phyloP scores from a whole-genome alignment of 1,140 invertebrate species.

The Drosophila varians region DNA sequence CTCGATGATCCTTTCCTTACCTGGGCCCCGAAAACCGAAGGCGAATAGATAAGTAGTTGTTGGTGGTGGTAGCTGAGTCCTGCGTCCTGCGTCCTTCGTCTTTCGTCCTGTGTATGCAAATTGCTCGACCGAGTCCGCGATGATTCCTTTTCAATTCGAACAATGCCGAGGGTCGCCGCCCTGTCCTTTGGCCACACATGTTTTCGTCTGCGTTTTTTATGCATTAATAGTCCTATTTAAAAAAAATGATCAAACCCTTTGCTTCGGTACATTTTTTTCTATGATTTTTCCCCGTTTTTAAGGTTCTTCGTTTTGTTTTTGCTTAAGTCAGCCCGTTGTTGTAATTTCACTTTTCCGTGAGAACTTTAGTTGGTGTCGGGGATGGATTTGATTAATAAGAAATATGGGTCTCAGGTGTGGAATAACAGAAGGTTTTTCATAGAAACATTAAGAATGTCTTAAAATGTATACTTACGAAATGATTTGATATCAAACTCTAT shows the following conservation, averaged over 20 bases:
- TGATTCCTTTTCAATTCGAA: slow-evolving; percentile 76
- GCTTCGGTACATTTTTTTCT: slow-evolving; percentile 61
- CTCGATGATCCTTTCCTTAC: slow-evolving; percentile 48
- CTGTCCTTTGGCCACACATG: slow-evolving; percentile 73
- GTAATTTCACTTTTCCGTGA: slow-evolving; percentile 80
- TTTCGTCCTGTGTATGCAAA: slow-evolving; percentile 73
- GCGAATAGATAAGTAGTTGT: slow-evolving; percentile 72
- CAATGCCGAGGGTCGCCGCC: slow-evolving; percentile 71
- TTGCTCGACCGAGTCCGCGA: slow-evolving; percentile 57
- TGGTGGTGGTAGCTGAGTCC: slow-evolving; percentile 64
- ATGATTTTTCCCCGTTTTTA: slow-evolving; percentile 76
- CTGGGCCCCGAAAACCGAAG: slow-evolving; percentile 52
- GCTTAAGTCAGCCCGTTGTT: slow-evolving; percentile 61
- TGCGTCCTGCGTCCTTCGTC: slow-evolving; percentile 10
- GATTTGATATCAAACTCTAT: too few relatives aligned
- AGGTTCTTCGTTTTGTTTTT: slow-evolving; percentile 42
- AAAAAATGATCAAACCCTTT: slow-evolving; percentile 79
- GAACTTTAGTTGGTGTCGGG: slow-evolving; percentile 42
- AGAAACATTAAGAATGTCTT: not conserved
- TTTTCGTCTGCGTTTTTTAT: slow-evolving; percentile 73
- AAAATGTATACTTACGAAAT: not conserved
- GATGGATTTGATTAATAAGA: not conserved
- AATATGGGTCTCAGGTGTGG: slow-evolving; percentile 17
- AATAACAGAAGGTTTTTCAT: not conserved
- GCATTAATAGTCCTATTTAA: slow-evolving; percentile 73